Evolutionary conservation across 1,140 invertebrate genomes (phyloP).

Genomic region (Macrotrachela quadricornifera): DNA sequence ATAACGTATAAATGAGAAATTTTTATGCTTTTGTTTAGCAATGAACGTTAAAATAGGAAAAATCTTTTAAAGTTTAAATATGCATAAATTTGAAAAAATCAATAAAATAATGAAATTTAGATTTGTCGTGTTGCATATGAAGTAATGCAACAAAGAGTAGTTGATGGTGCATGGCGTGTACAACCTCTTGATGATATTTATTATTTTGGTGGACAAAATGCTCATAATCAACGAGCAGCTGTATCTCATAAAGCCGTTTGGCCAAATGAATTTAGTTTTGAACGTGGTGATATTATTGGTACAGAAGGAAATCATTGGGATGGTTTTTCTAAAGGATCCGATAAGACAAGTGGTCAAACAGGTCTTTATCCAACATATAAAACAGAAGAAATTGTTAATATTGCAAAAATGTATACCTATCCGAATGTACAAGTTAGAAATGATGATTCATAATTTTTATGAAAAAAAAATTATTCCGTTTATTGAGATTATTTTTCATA

Average conservation of each 20-base stretch:
- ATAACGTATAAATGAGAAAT: too few relatives aligned
- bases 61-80: too few relatives aligned
- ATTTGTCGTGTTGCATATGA: conserved; percentile 87
- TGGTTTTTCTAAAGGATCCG: conserved; percentile 67
- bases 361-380: conserved; percentile 35
- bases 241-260: conserved; percentile 46
- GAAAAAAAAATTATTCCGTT: too few relatives aligned
- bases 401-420: neutral
- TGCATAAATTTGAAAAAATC: too few relatives aligned
- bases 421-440: neutral
- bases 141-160: conserved; percentile 69
- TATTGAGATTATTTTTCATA: too few relatives aligned
- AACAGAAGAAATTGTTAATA: conserved; percentile 8
- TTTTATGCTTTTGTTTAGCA: too few relatives aligned
- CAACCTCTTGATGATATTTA: conserved; percentile 84
- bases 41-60: too few relatives aligned
- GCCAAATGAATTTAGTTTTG: conserved; percentile 37
- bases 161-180: conserved; percentile 59
- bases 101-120: conserved; percentile 30
- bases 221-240: conserved; percentile 50
- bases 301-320: conserved; percentile 93
- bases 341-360: conserved; percentile 45
- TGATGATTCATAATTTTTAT: too few relatives aligned
- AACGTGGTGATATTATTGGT: conserved; percentile 54
- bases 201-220: conserved; percentile 86